A percentile compares a stretch with the other conserved stretches of the same genome.
Evolutionary conservation across 2,113 vertebrate species (phyloP).

Genomic region (Calyptomena viridis): DNA sequence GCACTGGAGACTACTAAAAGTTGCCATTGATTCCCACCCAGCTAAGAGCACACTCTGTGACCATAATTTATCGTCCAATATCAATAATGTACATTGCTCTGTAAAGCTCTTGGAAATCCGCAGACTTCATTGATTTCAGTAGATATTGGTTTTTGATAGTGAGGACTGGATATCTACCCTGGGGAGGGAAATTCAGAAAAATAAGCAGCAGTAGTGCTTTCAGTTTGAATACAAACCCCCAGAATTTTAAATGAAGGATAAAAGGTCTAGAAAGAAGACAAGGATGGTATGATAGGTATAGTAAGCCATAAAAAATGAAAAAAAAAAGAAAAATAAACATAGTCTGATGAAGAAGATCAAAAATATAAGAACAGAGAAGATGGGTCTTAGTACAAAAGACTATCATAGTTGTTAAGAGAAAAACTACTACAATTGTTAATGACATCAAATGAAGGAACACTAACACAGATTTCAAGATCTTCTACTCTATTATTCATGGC

Average conservation of each 20-base stretch:
- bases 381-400: neutral
- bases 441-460: neutral
- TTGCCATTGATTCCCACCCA: neutral
- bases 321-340: neutral
- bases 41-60: neutral
- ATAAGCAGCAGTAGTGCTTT: neutral
- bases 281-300: neutral
- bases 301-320: neutral
- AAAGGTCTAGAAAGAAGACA: neutral
- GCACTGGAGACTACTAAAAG: neutral
- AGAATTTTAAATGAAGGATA: neutral
- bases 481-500: neutral
- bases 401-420: neutral
- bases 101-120: neutral
- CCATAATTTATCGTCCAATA: neutral
- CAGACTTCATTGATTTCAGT: neutral
- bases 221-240: neutral
- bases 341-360: neutral
- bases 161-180: neutral
- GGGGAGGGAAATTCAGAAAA: neutral
- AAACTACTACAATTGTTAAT: neutral
- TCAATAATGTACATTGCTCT: neutral
- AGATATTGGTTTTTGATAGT: neutral
- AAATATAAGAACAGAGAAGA: neutral
- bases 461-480: neutral